Percentiles rank a stretch among this genome's conserved stretches.
These are phyloP conservation scores for Aplocera efformata DNA, from an alignment of 2,888 invertebrate species.

Conservation along the genomic window DNA sequence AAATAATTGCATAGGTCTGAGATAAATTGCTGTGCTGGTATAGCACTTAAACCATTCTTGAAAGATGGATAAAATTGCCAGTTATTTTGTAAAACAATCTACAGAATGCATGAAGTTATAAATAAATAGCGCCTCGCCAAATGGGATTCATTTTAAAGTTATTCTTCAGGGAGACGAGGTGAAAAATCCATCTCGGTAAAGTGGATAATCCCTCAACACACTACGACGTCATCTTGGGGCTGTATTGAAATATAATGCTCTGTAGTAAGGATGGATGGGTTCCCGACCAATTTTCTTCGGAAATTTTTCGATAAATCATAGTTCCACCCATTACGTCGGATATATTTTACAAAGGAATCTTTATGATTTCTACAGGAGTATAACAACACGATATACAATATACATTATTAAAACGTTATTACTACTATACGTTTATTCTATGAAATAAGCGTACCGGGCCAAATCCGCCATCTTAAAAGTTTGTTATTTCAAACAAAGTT, in stretches of 20 bases:
- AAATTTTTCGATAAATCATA: conserved; percentile 18
- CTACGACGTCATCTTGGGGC: conserved; percentile 39
- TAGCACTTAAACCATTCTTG: conserved; percentile 11
- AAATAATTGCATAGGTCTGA: conserved; percentile 17
- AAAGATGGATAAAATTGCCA: conserved; percentile 10
- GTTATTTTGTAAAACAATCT: conserved; percentile 16
- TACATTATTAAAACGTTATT: too few relatives aligned
- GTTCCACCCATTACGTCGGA: conserved; percentile 2
- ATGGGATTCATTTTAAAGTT: conserved; percentile 37
- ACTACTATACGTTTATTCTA: too few relatives aligned
- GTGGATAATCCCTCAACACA: conserved; percentile 61
- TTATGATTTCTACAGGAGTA: background rate
- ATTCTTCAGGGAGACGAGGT: conserved; percentile 34
- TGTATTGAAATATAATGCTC: conserved; percentile 41
- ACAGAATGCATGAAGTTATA: conserved; percentile 12
- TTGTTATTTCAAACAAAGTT: background rate
- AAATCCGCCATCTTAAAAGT: too few relatives aligned
- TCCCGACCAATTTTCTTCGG: conserved; percentile 19
- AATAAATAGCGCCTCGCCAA: conserved; percentile 27
- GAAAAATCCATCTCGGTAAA: conserved; percentile 54
- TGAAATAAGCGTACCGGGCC: too few relatives aligned
- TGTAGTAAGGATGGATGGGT: conserved; percentile 20
- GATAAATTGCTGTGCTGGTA: conserved; percentile 11
- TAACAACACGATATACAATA: too few relatives aligned
- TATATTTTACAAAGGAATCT: conserved; percentile 3